Base-by-base conservation (phyloP, 2,113 vertebrate genomes). In the Seriola rivoliana region DNA sequence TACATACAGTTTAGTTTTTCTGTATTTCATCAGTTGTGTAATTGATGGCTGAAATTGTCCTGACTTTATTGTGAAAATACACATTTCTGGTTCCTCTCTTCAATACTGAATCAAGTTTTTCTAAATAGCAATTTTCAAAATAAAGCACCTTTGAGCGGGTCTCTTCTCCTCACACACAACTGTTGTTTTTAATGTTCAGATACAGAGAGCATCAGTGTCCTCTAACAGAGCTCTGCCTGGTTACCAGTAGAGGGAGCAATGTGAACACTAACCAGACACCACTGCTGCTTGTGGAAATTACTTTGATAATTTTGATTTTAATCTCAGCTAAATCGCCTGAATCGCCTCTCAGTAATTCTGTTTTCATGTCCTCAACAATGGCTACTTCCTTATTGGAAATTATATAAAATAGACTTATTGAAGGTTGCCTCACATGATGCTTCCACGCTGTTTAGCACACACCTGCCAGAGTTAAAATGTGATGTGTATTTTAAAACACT, bases 241-340 rank as follows among this genome's bases (percentile, higher is more conserved):
- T 82, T 5, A 75, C 94, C 94, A 94, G 91, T 76, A 95, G 94
- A 92, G 92, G 94, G 93, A 80, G 92, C 85, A 88, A 52, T 82
- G 65, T 29, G 32, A 89, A 89, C 87, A 89, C 34, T 63, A 75
- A 91, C 68, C 60, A 77, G 21, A 68, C 9, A 21, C 9, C 64
- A 16, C 0, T 60, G 21, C 66, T 48, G 38, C 62, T 19, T 71
- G 13, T 65, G 17, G 4, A 80, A 74, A 76, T 44, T 11, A 72
- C 55, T 57, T 34, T 36, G 8, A 59, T 48, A 11, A 71, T 40
- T 71, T 81, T 25, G 1, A 72, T 76, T 78, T 79, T 38, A 57
- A 67, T 75, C 21, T 34, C 11, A 19, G 16, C 44, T 21, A 72
- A 71, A 78, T 48, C 3, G 1, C 6, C 57, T 62, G 12, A 81